Evolutionary conservation across 2,888 invertebrate species (phyloP), one percentile per base, ranked within the genome.

Genomic region (Lasioglossum marginatum): DNA sequence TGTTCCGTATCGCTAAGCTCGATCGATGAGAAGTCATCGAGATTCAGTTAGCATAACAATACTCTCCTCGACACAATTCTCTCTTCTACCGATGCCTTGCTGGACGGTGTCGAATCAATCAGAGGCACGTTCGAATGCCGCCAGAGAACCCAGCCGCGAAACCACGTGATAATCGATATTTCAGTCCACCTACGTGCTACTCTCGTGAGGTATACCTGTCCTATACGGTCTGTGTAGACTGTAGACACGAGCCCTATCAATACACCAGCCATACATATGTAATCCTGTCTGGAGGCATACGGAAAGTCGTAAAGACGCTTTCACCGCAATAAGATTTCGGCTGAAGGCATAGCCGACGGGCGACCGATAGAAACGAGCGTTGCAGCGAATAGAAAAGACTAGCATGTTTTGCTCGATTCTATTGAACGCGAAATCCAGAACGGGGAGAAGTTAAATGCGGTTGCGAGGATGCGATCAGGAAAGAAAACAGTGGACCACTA

Each of bases 41-140:
- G 86, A 90, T 89, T 90, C 90, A 72, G 89, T 90, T 90, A 90
- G 90, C 90, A 90, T 90, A 90, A 90, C 90, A 90, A 90, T 90
- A 82, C 78, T 82, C 80, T 86, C 83, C 75, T 81, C 87, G 87
- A 82, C 88, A 81, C 77, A 81, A 86, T 79, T 86, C 85, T 82
- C 76, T 84, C 74, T 73, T 27, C 76, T 19, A 48, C 57, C 60
- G 77, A 79, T 80, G 81, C 85, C 81, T 85, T 76, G 82, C 77
- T 66, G 60, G 79, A 71, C 83, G 80, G 79, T 81, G 80, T 82
- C 88, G 83, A 89, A 89, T 89, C 89, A 89, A 89, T 89, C 89
- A 88, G 83, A 79, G 79, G 63, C 85, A 87, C 85, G 88, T 77
- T 83, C 87, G 34, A 72, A 88, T 81, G 84, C 80, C 71, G 83